phyloP scores from a whole-genome alignment of 2,888 invertebrate species.

The Euzetes globulus region DNA sequence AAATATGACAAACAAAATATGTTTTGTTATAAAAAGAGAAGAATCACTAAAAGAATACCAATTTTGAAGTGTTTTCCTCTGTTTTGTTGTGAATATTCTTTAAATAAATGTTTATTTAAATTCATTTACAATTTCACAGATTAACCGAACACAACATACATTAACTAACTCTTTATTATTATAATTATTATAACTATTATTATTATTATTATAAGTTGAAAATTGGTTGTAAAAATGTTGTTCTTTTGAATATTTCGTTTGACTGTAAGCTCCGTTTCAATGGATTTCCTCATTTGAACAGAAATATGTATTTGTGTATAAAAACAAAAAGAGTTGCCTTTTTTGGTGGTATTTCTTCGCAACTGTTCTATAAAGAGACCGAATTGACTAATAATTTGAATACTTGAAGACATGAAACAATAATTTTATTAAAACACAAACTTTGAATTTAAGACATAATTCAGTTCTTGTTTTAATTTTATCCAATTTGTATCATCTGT shows the following conservation, averaged over 20 bases:
- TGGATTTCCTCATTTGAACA: not conserved
- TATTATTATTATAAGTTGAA: not conserved
- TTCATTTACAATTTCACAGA: too few species aligned
- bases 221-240: not conserved
- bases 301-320: not conserved
- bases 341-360: not conserved
- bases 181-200: too few species aligned
- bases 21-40: not conserved
- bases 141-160: too few species aligned
- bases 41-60: not conserved
- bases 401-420: not conserved
- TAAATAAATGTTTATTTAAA: not conserved
- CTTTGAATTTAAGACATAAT: not conserved
- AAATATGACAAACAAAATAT: not conserved
- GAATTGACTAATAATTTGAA: slow-evolving; percentile 7
- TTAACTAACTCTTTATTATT: too few species aligned
- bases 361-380: not conserved
- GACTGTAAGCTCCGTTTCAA: not conserved
- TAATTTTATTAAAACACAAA: not conserved
- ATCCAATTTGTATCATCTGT: not conserved
- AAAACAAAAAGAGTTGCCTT: not conserved
- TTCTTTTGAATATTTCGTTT: not conserved
- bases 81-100: not conserved
- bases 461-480: not conserved
- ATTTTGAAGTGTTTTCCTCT: not conserved